Evolutionary conservation across 2,797 vertebrate genomes (phyloP), one percentile per base, ranked within the genome.

Genomic region (Falco columbarius): DNA sequence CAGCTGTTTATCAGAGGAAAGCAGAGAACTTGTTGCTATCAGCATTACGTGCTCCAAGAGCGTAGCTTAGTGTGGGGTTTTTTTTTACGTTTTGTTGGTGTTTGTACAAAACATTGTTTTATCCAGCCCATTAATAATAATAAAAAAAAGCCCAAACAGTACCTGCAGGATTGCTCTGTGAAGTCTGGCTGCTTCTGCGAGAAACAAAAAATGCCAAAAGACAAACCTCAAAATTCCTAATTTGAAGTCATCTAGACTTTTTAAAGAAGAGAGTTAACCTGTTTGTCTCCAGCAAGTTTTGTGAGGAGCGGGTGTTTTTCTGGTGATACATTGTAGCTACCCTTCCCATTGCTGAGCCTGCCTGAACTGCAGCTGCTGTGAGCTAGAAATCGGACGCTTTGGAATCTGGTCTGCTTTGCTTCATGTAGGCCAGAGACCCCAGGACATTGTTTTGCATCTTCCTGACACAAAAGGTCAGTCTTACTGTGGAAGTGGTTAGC

Each of bases 1-100:
- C 73, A 92, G 91, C 83, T 97, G 94, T 56, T 95, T 92, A 85
- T 97, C 83, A 81, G 74, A 54, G 72, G 32, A 85, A 58, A 65
- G 81, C 89, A 92, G 94, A 86, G 81, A 81, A 62, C 79, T 90
- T 58, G 46, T 42, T 85, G 72, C 81, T 95, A 16, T 96, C 94
- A 40, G 56, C 22, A 8, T 13, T 74, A 47, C 9, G 0, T 14
- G 42, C 46, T 90, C 17, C 22, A 54, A 54, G 15, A 92, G 47
- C 3, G 0, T 49, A 68, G 46, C 36, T 92, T 61, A 26, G 34
- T 32, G 32, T 20, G 12, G 7, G 2, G 7, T 16, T 77, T 79
- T 72, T 46, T 2, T 2, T 22, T 26, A 59, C 5, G 5, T 76
- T 62, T 66, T 49, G 47, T 21, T 68, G 51, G 27, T 47, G 32